Evolutionary conservation across 2,797 vertebrate species (phyloP), one percentile per base, ranked within the genome.

Genomic region (Pseudotriccus pelzelni): DNA sequence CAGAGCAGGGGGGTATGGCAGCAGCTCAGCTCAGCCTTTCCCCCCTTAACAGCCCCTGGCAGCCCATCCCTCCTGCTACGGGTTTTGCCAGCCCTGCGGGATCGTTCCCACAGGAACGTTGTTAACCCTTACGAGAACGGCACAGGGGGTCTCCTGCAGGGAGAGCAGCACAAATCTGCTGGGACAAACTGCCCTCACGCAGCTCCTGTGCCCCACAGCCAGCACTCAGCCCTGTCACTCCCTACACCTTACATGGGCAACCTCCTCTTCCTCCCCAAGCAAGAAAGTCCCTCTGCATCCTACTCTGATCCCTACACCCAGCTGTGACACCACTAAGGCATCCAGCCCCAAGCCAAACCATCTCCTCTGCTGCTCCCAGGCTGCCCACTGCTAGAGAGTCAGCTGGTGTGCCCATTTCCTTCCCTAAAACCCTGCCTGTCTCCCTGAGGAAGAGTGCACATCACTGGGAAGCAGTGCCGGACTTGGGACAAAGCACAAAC

Each of bases 241-340:
- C 47, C 72, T 68, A 53, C 28, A 6, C 7, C 25, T 36, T 22
- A 13, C 6, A 2, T 0, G 3, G 2, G 23, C 64, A 36, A 11
- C 84, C 58, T 68, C 44, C 41, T 69, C 50, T 50, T 50, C 49
- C 34, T 41, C 62, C 37, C 24, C 50, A 14, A 19, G 62, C 8
- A n/a, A 24, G 8, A 21, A 78, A 34, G 3, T 50, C 70, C 27
- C 10, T 14, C 76, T 81, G 32, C 47, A 10, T 36, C 59, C 62
- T 30, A 9, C 75, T 44, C 28, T 1, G 0, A 37, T 8, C 46
- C 46, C 46, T 25, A 4, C 43, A 23, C 0, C 7, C 74, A 16
- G 19, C 12, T 41, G 28, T 55, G 91, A 47, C 23, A 27, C 27
- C 0, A 0, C 43, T 60, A 36, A 63, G 23, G 32, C 3, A 0